Evolutionary conservation across 2,888 invertebrate species (phyloP).

Genomic region (Ormyrus thymus): DNA sequence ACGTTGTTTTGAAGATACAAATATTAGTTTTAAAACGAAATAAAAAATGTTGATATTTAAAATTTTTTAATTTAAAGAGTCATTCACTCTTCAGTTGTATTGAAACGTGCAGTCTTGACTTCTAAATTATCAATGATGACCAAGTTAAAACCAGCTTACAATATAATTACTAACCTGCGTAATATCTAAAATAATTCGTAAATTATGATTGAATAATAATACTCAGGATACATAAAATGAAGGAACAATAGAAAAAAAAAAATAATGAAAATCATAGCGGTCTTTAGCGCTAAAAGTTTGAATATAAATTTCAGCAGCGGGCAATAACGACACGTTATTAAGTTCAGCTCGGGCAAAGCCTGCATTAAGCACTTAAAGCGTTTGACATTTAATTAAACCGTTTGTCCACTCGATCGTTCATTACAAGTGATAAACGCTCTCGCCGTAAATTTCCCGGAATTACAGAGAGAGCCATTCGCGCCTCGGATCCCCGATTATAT

Average conservation of each 20-base stretch:
- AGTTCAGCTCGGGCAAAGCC: too few species aligned
- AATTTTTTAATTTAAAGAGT: too few species aligned
- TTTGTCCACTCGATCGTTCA: slow-evolving; percentile 6
- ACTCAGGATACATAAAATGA: too few species aligned
- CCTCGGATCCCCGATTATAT: background rate
- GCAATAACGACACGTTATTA: background rate
- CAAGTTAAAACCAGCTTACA: too few species aligned
- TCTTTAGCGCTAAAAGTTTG: background rate
- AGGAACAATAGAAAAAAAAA: background rate
- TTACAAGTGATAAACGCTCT: background rate
- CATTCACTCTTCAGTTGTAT: too few species aligned
- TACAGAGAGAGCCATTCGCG: slow-evolving; percentile 9
- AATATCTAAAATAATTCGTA: background rate
- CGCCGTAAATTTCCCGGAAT: slow-evolving; percentile 1
- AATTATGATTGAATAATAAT: too few species aligned
- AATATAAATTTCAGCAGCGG: background rate
- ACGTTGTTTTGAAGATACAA: too few species aligned
- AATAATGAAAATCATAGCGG: background rate
- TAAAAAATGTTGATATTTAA: too few species aligned
- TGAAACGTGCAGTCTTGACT: background rate
- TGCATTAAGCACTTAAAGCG: background rate
- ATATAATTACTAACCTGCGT: too few species aligned
- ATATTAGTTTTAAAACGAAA: too few species aligned
- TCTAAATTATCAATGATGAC: background rate
- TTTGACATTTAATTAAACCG: slow-evolving; percentile 18